Evolutionary conservation across 2,113 vertebrate species (phyloP).

Genomic region (Sterrhoptilus dennistouni): DNA sequence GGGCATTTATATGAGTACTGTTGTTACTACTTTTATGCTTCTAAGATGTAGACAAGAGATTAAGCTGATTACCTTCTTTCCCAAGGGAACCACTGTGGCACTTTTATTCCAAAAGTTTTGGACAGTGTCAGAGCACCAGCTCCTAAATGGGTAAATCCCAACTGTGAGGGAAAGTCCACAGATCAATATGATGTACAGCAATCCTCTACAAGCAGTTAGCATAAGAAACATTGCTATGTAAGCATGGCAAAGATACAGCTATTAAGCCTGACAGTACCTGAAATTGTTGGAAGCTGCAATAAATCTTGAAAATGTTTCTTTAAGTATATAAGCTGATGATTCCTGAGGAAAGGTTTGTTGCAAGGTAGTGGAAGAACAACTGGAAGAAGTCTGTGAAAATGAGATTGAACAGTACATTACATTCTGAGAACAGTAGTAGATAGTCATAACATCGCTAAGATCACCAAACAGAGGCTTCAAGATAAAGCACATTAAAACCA

Average conservation of each 20-base stretch:
- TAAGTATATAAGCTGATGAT: not conserved
- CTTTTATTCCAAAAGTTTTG: not conserved
- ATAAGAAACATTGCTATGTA: not conserved
- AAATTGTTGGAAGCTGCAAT: not conserved
- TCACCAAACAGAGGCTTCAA: not conserved
- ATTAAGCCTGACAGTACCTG: not conserved
- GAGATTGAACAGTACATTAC: not conserved
- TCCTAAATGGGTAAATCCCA: slow-evolving; percentile 7
- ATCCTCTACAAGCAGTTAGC: not conserved
- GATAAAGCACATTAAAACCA: not conserved
- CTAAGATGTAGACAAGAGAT: not conserved
- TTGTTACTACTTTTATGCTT: not conserved
- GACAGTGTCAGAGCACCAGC: not conserved
- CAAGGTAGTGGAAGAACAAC: not conserved
- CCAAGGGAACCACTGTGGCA: not conserved
- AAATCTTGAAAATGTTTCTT: not conserved
- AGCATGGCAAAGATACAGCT: not conserved
- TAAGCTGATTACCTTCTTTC: not conserved
- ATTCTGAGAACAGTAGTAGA: not conserved
- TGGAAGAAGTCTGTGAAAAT: not conserved
- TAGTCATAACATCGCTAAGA: not conserved
- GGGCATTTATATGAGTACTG: not conserved
- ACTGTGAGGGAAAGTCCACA: not conserved
- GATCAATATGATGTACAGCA: not conserved
- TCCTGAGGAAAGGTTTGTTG: not conserved